These are phyloP conservation scores for Macroramphosus scolopax DNA, from an alignment of 2,797 vertebrate genomes.

Conservation along the genomic window DNA sequence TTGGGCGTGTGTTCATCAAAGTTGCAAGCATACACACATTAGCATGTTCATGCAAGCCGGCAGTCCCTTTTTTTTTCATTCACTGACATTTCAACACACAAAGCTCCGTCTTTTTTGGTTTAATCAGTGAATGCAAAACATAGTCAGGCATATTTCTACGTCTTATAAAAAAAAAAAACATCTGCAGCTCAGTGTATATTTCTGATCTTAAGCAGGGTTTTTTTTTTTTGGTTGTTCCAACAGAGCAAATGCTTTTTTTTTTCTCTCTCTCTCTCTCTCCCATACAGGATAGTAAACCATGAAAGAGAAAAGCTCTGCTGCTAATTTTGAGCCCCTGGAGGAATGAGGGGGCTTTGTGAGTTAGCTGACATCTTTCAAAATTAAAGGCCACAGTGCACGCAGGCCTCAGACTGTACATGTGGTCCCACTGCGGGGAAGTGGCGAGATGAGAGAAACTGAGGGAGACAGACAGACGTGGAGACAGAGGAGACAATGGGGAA, in stretches of 20 bases:
- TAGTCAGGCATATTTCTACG: conserved; percentile 17
- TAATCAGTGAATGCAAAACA: conserved; percentile 10
- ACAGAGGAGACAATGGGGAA: too few relatives aligned
- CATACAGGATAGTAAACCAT: conserved; percentile 21
- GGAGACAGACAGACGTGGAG: conserved; percentile 6
- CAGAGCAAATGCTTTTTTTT: conserved; percentile 33
- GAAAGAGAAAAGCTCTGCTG: conserved; percentile 49
- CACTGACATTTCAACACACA: conserved; percentile 32
- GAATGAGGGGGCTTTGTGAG: conserved; percentile 34
- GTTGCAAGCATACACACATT: conserved; percentile 2
- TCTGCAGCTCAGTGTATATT: conserved; percentile 18
- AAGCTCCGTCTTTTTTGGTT: conserved; percentile 5
- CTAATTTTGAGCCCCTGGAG: conserved; percentile 47
- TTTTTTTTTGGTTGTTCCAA: conserved; percentile 24
- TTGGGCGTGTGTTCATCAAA: too few relatives aligned
- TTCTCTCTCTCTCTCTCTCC: too few relatives aligned
- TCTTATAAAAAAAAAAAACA: conserved; percentile 29
- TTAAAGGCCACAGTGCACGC: conserved; percentile 56
- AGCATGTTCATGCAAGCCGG: too few relatives aligned
- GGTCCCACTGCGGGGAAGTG: conserved; percentile 54
- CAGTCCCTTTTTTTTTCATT: too few relatives aligned
- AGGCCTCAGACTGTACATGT: conserved; percentile 56
- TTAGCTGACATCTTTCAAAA: conserved; percentile 61
- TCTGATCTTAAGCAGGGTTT: conserved; percentile 25
- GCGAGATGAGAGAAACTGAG: conserved; percentile 19